A percentile compares a stretch with the other conserved stretches of the same genome.
Conservation (phyloP, 2,113 vertebrate genomes). For the Hippocampus zosterae region DNA sequence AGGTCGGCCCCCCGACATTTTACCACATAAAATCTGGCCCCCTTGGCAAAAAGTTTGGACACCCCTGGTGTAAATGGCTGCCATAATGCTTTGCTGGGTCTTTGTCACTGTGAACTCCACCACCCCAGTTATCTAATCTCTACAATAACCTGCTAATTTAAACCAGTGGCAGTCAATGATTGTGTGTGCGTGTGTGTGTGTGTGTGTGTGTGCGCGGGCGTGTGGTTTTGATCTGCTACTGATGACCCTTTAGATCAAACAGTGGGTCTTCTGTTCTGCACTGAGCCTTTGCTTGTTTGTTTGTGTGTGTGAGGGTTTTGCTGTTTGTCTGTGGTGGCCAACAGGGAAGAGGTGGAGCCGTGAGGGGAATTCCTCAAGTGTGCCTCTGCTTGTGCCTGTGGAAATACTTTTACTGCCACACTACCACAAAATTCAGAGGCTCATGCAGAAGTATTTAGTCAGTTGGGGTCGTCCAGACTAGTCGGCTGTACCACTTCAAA, state of each 20-base stretch:
- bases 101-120: constrained; percentile 27
- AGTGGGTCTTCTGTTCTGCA: constrained; percentile 2
- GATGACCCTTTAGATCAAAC: constrained; percentile 14
- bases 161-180: constrained; percentile 15
- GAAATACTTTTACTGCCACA: not conserved
- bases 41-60: no score
- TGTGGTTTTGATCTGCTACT: not conserved
- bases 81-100: not conserved
- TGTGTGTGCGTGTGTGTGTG: constrained; percentile 13
- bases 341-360: constrained; percentile 29
- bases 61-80: not conserved
- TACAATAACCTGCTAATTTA: constrained; percentile 37
- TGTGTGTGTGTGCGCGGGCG: no score
- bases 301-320: constrained; percentile 29
- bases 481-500: no score
- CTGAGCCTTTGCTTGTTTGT: constrained; percentile 4
- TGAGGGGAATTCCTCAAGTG: constrained; percentile 40
- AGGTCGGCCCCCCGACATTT: no score
- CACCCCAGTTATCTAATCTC: constrained; percentile 33
- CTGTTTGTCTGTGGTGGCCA: constrained; percentile 42
- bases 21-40: no score
- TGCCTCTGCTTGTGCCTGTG: constrained; percentile 18
- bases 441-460: not conserved
- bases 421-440: constrained; percentile 12
- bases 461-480: no score